These are phyloP conservation scores for Caiman crocodilus DNA, from an alignment of 2,797 vertebrate genomes.

Conservation along the genomic window DNA sequence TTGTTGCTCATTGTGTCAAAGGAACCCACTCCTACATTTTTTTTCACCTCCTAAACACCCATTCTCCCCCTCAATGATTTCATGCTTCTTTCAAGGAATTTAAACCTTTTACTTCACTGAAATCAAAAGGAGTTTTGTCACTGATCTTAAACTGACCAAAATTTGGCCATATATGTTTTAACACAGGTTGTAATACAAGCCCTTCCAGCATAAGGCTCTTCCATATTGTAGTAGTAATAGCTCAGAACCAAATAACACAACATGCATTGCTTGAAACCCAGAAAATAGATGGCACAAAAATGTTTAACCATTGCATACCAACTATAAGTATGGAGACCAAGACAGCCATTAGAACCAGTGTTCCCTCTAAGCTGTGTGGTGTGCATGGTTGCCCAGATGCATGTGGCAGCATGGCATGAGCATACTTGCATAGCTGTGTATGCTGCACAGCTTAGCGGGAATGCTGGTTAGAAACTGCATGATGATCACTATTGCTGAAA, in stretches of 20 bases:
- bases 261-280: background rate
- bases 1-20: background rate
- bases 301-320: background rate
- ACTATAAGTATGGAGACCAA: background rate
- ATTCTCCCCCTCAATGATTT: slow-evolving; percentile 41
- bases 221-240: background rate
- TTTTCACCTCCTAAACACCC: background rate
- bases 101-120: slow-evolving; percentile 29
- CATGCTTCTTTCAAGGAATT: slow-evolving; percentile 5
- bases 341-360: too few relatives aligned
- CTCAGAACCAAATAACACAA: background rate
- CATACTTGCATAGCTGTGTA: too few relatives aligned
- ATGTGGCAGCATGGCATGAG: too few relatives aligned
- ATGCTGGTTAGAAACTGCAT: background rate
- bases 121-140: background rate
- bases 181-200: background rate
- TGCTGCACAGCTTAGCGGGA: too few relatives aligned
- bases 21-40: too few relatives aligned
- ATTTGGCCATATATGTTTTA: background rate
- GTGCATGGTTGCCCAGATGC: too few relatives aligned
- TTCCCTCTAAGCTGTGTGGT: too few relatives aligned
- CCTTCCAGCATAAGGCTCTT: background rate
- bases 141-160: background rate
- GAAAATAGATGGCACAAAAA: background rate
- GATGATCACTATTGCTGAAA: background rate